These are phyloP conservation scores for Strigamia maritima DNA, from an alignment of 2,888 invertebrate species.

Conservation along the genomic window DNA sequence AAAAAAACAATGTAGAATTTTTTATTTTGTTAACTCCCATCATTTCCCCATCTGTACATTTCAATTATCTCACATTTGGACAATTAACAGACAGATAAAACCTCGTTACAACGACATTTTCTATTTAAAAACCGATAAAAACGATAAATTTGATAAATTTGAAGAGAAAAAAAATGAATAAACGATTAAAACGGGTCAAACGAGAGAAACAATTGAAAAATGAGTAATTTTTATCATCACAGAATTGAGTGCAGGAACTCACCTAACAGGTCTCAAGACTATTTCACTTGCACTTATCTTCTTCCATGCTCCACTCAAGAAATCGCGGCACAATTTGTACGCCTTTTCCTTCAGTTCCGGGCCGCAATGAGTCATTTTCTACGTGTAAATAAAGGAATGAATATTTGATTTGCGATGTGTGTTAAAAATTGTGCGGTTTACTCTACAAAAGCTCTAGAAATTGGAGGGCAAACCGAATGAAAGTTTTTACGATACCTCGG, in stretches of 20 bases:
- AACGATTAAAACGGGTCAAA: not conserved
- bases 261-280: conserved; percentile 81
- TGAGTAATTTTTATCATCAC: not conserved
- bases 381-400: not conserved
- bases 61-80: not conserved
- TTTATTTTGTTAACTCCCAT: not conserved
- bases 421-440: not conserved
- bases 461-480: not conserved
- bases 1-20: too few relatives aligned
- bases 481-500: conserved; percentile 1
- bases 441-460: not conserved
- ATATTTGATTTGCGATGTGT: not conserved
- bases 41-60: not conserved
- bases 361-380: conserved; percentile 41
- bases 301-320: conserved; percentile 86
- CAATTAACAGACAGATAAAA: not conserved
- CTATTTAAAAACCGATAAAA: too few relatives aligned
- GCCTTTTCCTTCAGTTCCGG: conserved; percentile 77
- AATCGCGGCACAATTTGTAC: conserved; percentile 81
- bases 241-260: conserved; percentile 47
- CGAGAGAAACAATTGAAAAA: too few relatives aligned
- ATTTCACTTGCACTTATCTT: conserved; percentile 72
- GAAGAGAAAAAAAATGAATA: not conserved
- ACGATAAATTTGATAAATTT: too few relatives aligned
- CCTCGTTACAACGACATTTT: not conserved